A percentile compares a stretch with the other conserved stretches of the same genome.
Evolutionary conservation across 2,888 invertebrate genomes (phyloP).

Genomic region (Acronicta psi): DNA sequence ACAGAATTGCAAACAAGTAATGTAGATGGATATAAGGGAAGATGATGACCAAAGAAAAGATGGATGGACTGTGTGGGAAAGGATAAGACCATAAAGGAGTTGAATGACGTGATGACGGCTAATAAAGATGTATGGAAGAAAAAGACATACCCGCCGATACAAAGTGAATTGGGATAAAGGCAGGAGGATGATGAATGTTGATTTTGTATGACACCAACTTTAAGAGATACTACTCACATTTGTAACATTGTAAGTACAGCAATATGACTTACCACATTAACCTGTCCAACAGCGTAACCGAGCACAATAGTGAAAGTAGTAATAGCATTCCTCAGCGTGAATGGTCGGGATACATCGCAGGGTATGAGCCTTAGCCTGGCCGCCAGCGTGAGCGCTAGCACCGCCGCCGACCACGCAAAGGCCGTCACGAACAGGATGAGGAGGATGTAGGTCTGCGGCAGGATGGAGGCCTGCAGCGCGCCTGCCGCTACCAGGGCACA

Average conservation of each 20-base stretch:
- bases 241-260: not conserved
- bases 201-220: too few relatives aligned
- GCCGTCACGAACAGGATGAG: slow-evolving; percentile 95
- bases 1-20: too few relatives aligned
- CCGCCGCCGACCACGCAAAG: slow-evolving; percentile 96
- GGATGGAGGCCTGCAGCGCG: slow-evolving; percentile 92
- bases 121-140: too few relatives aligned
- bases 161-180: too few relatives aligned
- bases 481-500: slow-evolving; percentile 93
- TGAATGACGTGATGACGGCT: too few relatives aligned
- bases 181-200: too few relatives aligned
- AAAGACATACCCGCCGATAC: too few relatives aligned
- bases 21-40: too few relatives aligned
- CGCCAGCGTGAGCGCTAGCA: slow-evolving; percentile 95
- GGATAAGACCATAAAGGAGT: too few relatives aligned
- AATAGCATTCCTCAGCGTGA: slow-evolving; percentile 94
- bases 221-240: too few relatives aligned
- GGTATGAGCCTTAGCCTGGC: slow-evolving; percentile 94
- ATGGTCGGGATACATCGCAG: slow-evolving; percentile 96
- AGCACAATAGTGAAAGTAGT: slow-evolving; percentile 96
- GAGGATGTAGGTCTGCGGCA: slow-evolving; percentile 95
- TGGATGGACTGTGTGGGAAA: too few relatives aligned
- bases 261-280: slow-evolving; percentile 94
- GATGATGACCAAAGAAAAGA: too few relatives aligned
- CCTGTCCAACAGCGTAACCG: slow-evolving; percentile 96